Conservation (phyloP, 2,113 vertebrate species). For the Odontesthes bonariensis region DNA sequence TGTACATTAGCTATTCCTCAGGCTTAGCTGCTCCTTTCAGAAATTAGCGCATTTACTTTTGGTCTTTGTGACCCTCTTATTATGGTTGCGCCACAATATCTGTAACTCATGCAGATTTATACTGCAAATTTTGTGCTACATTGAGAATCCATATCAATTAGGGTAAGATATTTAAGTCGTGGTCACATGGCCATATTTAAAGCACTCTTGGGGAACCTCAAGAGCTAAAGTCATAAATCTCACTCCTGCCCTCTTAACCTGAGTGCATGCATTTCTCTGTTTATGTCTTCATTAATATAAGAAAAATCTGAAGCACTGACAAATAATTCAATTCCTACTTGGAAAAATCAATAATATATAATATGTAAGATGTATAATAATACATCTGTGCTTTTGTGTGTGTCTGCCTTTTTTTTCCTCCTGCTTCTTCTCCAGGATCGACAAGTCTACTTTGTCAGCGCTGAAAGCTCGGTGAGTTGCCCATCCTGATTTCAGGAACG, state of each 20-base stretch:
- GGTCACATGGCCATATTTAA: background rate
- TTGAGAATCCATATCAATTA: background rate
- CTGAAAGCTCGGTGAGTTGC: constrained; percentile 70
- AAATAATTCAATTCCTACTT: constrained; percentile 3
- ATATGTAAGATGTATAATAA: too few species aligned
- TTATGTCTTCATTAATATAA: constrained; percentile 10
- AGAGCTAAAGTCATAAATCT: constrained; percentile 1
- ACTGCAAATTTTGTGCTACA: background rate
- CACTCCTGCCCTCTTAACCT: background rate
- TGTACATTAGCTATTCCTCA: background rate
- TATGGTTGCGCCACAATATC: background rate
- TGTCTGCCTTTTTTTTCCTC: constrained; percentile 33
- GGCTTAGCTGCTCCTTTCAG: background rate
- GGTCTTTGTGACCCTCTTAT: background rate
- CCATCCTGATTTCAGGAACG: constrained; percentile 2
- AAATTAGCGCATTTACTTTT: background rate
- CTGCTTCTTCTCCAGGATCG: constrained; percentile 62
- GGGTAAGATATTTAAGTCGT: background rate
- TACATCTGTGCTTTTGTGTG: constrained; percentile 7
- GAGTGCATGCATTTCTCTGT: background rate
- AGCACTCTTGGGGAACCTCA: background rate
- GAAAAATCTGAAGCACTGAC: constrained; percentile 2
- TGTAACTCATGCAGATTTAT: constrained; percentile 1
- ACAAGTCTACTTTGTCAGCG: constrained; percentile 67
- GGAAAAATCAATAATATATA: constrained; percentile 41